A percentile compares a stretch with the other conserved stretches of the same genome.
phyloP scores from a whole-genome alignment of 2,113 vertebrate species.

The Leptodactylus fuscus region DNA sequence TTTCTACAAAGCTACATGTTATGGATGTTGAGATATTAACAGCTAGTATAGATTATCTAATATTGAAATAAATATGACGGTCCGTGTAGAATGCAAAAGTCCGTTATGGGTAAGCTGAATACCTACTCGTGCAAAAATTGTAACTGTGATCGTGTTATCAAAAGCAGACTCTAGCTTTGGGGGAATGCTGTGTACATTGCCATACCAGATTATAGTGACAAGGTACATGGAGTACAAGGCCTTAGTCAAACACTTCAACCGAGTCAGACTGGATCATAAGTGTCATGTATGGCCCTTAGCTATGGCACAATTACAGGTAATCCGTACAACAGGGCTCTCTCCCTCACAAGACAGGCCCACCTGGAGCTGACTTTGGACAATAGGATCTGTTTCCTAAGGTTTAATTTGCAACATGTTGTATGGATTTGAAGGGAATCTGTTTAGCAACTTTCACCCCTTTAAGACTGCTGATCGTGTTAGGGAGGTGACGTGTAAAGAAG shows the following conservation, averaged over 20 bases:
- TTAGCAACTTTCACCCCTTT: no score
- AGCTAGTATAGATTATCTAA: not conserved
- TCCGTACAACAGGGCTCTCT: not conserved
- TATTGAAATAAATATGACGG: no score
- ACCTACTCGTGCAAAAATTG: no score
- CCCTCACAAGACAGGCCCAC: not conserved
- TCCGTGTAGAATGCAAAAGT: no score
- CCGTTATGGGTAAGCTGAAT: no score
- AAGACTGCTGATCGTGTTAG: no score
- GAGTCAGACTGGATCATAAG: not conserved
- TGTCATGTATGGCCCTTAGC: no score
- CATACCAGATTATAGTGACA: not conserved
- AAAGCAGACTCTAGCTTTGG: not conserved
- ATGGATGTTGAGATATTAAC: not conserved
- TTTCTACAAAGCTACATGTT: not conserved
- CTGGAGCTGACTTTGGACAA: not conserved
- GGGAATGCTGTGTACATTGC: not conserved
- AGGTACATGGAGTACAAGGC: not conserved
- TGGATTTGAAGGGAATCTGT: no score
- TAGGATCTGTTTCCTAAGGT: not conserved
- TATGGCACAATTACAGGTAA: no score
- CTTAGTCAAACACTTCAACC: not conserved
- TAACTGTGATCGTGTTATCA: not conserved
- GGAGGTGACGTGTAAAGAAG: no score
- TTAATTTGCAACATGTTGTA: no score